Evolutionary conservation across 2,888 invertebrate genomes (phyloP).

Genomic region (Drosophila borborema): DNA sequence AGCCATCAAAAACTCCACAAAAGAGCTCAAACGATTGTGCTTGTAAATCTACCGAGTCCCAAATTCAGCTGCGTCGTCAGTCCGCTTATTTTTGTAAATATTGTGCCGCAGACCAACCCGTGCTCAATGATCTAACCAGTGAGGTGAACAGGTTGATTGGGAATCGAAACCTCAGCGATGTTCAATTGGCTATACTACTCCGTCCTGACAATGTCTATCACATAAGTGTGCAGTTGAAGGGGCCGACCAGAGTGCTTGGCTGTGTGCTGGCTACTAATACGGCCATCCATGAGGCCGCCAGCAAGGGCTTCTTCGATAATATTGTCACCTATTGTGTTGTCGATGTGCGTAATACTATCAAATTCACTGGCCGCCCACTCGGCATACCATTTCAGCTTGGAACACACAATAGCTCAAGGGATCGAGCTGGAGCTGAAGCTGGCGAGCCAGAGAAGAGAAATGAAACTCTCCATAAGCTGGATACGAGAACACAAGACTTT

Average conservation of each 20-base stretch:
- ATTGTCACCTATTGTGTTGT: constrained; percentile 57
- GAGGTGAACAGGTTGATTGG: constrained; percentile 39
- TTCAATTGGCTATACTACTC: constrained; percentile 62
- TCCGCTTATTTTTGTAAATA: constrained; percentile 39
- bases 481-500: constrained; percentile 27
- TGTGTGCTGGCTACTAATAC: constrained; percentile 64
- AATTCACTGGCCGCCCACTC: constrained; percentile 15
- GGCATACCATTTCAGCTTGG: constrained; percentile 43
- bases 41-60: too few relatives aligned
- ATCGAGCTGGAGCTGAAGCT: neutral
- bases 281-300: constrained; percentile 59
- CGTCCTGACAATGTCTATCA: constrained; percentile 70
- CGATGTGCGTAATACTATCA: constrained; percentile 35
- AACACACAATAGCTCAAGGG: neutral
- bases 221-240: constrained; percentile 59
- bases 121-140: constrained; percentile 26
- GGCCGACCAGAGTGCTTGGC: constrained; percentile 45
- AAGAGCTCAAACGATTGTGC: neutral
- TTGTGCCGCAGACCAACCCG: constrained; percentile 32
- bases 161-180: constrained; percentile 7
- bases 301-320: constrained; percentile 51
- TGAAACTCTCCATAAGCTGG: neutral
- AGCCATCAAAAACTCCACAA: neutral
- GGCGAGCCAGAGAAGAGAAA: neutral
- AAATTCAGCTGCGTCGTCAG: neutral